Evolutionary conservation across 2,888 invertebrate genomes (phyloP).

Genomic region (Sinopyrophorus schimmeli): DNA sequence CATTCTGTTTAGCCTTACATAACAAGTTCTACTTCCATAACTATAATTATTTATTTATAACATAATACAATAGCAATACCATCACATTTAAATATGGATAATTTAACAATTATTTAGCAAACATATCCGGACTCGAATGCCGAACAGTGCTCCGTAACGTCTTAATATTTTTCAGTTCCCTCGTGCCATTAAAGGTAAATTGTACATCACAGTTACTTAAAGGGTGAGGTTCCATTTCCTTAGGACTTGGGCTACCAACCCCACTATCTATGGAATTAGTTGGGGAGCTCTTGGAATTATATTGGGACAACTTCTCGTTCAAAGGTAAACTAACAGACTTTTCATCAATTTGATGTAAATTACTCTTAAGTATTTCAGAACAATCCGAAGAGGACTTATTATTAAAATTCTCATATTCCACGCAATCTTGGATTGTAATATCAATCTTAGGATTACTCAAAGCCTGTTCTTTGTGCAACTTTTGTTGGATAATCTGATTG

Average conservation of each 20-base stretch:
- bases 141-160: slow-evolving; percentile 30
- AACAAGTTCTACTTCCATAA: slow-evolving; percentile 12
- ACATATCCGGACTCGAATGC: slow-evolving; percentile 46
- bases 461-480: slow-evolving; percentile 54
- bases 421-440: slow-evolving; percentile 50
- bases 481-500: slow-evolving; percentile 70
- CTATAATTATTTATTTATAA: slow-evolving; percentile 11
- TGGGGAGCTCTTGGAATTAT: slow-evolving; percentile 44
- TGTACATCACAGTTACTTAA: slow-evolving; percentile 78
- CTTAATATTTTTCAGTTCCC: slow-evolving; percentile 68
- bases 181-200: slow-evolving; percentile 79
- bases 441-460: slow-evolving; percentile 42
- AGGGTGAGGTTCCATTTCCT: slow-evolving; percentile 61
- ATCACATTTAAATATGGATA: slow-evolving; percentile 22
- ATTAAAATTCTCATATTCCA: slow-evolving; percentile 13
- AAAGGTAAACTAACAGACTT: slow-evolving; percentile 44
- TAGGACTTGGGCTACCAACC: slow-evolving; percentile 66
- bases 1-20: slow-evolving; percentile 19
- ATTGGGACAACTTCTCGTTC: slow-evolving; percentile 21
- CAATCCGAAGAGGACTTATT: slow-evolving; percentile 20
- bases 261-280: slow-evolving; percentile 62
- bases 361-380: slow-evolving; percentile 15
- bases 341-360: slow-evolving; percentile 40
- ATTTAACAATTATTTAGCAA: slow-evolving; percentile 38
- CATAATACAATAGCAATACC: slow-evolving; percentile 23